A percentile compares a stretch with the other conserved stretches of the same genome.
Evolutionary conservation across 2,888 invertebrate species (phyloP).

Genomic region (Lepidochitona cinerea): DNA sequence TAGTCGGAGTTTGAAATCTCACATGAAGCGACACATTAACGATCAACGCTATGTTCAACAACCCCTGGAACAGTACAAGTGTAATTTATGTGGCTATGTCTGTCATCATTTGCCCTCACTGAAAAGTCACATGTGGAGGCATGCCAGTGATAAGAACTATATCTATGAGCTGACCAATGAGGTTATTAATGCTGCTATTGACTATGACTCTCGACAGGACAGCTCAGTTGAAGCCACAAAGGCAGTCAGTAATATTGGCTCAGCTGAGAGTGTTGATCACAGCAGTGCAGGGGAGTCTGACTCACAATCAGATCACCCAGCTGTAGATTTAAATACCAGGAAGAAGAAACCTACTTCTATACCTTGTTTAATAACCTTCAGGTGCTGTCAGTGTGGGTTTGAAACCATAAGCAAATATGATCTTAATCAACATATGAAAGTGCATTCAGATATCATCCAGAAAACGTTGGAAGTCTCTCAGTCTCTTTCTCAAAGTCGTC

Average conservation of each 20-base stretch:
- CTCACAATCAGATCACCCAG: neutral
- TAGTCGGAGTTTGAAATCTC: conserved; percentile 66
- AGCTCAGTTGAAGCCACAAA: conserved; percentile 36
- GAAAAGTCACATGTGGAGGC: conserved; percentile 70
- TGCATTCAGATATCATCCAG: conserved; percentile 64
- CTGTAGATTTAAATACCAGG: neutral
- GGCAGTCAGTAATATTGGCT: conserved; percentile 31
- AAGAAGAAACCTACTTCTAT: conserved; percentile 6
- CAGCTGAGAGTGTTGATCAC: conserved; percentile 11
- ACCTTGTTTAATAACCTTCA: conserved; percentile 65
- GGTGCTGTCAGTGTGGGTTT: conserved; percentile 69
- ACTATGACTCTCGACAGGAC: conserved; percentile 58
- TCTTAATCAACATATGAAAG: conserved; percentile 65
- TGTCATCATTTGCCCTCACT: conserved; percentile 69
- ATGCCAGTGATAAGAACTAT: conserved; percentile 67
- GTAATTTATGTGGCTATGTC: conserved; percentile 68
- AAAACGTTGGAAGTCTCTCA: conserved; percentile 50
- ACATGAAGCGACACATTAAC: conserved; percentile 69
- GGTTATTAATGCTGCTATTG: conserved; percentile 67
- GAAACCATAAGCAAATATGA: conserved; percentile 65
- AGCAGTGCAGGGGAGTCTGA: neutral
- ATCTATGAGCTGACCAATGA: conserved; percentile 67
- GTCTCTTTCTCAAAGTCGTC: neutral
- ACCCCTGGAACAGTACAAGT: conserved; percentile 69
- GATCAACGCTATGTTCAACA: conserved; percentile 68